Evolutionary conservation across 2,113 vertebrate species (phyloP), one percentile per base, ranked within the genome.

Genomic region (Synodontis membranacea): DNA sequence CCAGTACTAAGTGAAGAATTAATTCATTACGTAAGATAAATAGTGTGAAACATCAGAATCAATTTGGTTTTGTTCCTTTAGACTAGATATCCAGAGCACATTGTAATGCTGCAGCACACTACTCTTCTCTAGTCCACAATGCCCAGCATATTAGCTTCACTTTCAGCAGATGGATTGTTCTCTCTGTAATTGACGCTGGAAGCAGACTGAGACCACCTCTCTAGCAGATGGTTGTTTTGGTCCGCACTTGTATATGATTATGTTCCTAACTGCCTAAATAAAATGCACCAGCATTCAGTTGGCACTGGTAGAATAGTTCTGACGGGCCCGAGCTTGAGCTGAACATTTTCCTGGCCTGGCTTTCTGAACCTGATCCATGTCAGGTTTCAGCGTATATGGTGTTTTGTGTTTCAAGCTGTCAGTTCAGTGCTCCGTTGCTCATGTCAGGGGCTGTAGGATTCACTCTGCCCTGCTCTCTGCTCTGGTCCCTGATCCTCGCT

Each of bases 231-330:
- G 42, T 46, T 72, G 68, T 42, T 72, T 42, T 42, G 19, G 8
- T 72, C 37, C 37, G 23, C 19, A n/a, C 12, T 76, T 2, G 2
- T 48, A 12, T n/a, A 48, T n/a, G 9, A 28, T 46, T 48, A 76
- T 76, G 44, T 48, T 76, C 39, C 70, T 23, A 74, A 44, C 39
- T 44, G 34, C 72, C 44, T 76, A 46, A 76, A 76, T 76, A n/a
- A 76, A 48, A 42, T 42, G 39, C 70, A 1, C 0, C 39, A 44
- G 5, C 72, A 76, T 76, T 76, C 25, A 48, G 5, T 76, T 46
- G 23, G 25, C 72, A 76, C 68, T 25, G 39, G 21, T 10, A 25
- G 70, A 10, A 46, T 12, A 74, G 23, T 48, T 48, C 44, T 48
- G 72, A 76, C 72, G 48, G 25, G 72, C 14, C 37, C 0, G 3